phyloP scores from a whole-genome alignment of 2,888 invertebrate genomes.

The Zygaena filipendulae region DNA sequence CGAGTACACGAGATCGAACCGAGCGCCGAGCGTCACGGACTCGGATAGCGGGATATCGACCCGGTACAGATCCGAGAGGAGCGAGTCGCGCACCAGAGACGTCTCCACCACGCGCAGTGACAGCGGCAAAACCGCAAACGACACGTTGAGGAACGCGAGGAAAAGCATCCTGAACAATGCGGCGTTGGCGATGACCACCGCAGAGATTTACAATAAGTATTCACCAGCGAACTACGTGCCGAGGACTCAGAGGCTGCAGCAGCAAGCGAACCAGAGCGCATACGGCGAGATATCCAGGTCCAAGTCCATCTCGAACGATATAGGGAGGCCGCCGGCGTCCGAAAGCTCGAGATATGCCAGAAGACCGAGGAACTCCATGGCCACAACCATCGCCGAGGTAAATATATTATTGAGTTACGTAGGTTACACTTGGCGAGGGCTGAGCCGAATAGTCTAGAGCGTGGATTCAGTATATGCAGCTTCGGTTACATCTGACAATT shows the following conservation, averaged over 20 bases:
- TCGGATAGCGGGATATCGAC: slow-evolving; percentile 55
- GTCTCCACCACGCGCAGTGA: slow-evolving; percentile 66
- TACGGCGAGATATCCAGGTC: slow-evolving; percentile 56
- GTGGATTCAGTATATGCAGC: no score
- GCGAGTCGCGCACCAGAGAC: slow-evolving; percentile 64
- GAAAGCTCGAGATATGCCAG: slow-evolving; percentile 37
- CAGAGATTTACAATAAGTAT: slow-evolving; percentile 80
- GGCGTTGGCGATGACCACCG: slow-evolving; percentile 68
- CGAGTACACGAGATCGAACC: slow-evolving; percentile 40
- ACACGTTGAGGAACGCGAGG: slow-evolving; percentile 37
- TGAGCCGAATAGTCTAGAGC: no score
- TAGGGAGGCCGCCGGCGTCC: slow-evolving; percentile 55
- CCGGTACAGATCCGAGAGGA: slow-evolving; percentile 46
- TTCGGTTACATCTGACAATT: no score
- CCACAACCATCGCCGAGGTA: slow-evolving; percentile 50
- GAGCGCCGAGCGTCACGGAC: slow-evolving; percentile 57
- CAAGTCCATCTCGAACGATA: slow-evolving; percentile 70
- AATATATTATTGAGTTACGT: no score
- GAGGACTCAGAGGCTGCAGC: slow-evolving; percentile 48
- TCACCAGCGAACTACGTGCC: slow-evolving; percentile 81
- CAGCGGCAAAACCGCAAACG: slow-evolving; percentile 51
- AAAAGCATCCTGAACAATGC: slow-evolving; percentile 57
- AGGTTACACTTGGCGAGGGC: no score
- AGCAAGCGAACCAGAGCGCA: slow-evolving; percentile 32
- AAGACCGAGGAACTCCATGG: slow-evolving; percentile 42